Percentiles rank a stretch among this genome's conserved stretches.
Evolutionary conservation across 2,888 invertebrate species (phyloP).

Genomic region (Acrobasis consociella): DNA sequence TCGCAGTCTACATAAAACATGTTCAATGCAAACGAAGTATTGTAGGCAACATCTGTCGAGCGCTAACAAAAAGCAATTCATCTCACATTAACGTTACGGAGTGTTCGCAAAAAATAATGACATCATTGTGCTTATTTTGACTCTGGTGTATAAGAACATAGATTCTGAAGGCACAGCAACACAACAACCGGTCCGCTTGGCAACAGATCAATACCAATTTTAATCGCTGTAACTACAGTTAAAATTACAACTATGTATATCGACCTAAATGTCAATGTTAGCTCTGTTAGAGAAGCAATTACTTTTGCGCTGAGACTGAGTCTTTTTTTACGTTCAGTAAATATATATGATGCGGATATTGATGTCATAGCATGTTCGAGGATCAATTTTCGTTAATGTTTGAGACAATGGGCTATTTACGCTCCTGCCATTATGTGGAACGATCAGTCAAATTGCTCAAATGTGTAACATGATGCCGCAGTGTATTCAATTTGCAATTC

Average conservation of each 20-base stretch:
- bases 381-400: constrained; percentile 52
- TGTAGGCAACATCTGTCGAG: constrained; percentile 61
- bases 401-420: constrained; percentile 57
- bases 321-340: constrained; percentile 4
- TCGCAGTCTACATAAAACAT: constrained; percentile 37
- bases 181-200: constrained; percentile 41
- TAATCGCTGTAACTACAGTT: constrained; percentile 65
- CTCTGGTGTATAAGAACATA: constrained; percentile 37
- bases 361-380: constrained; percentile 48
- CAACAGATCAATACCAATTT: constrained; percentile 54
- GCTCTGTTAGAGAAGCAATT: constrained; percentile 33
- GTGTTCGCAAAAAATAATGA: constrained; percentile 68
- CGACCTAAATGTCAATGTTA: constrained; percentile 53
- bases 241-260: constrained; percentile 54
- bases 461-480: constrained; percentile 43
- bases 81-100: constrained; percentile 63
- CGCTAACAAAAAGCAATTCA: constrained; percentile 70
- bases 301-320: background rate
- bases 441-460: constrained; percentile 44
- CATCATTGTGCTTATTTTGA: constrained; percentile 62
- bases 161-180: constrained; percentile 45
- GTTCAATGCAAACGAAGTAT: constrained; percentile 61
- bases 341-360: constrained; percentile 44
- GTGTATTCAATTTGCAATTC: constrained; percentile 33
- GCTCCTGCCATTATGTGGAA: constrained; percentile 38